A percentile compares a stretch with the other conserved stretches of the same genome.
Conservation (phyloP, 2,797 vertebrate species). For the Lophotriccus pileatus region DNA sequence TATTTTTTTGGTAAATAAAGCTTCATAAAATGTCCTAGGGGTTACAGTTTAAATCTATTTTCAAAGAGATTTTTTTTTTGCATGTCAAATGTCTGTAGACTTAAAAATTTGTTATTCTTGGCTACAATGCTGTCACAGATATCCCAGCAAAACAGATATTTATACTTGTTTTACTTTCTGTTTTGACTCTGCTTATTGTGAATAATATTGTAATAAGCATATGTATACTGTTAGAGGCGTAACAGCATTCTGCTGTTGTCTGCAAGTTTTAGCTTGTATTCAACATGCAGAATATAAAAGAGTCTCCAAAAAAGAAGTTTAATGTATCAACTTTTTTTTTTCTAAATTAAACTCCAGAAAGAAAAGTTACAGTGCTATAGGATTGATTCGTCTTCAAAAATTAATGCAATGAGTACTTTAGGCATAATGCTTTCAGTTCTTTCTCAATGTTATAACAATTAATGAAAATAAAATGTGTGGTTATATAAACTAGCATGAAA, state of each 20-base stretch:
- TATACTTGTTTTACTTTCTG: constrained; percentile 6
- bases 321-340: neutral
- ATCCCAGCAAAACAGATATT: neutral
- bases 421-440: neutral
- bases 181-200: constrained; percentile 14
- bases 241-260: neutral
- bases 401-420: neutral
- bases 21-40: neutral
- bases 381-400: neutral
- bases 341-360: neutral
- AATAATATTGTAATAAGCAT: neutral
- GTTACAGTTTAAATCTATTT: neutral
- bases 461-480: neutral
- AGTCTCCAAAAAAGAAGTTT: neutral
- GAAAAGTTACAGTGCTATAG: neutral
- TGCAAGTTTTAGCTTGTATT: neutral
- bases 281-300: neutral
- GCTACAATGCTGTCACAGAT: neutral
- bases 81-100: neutral
- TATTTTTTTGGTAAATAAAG: neutral
- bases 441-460: neutral
- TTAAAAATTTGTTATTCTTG: neutral
- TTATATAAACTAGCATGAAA: neutral
- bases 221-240: neutral
- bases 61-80: neutral